Evolutionary conservation across 2,797 vertebrate genomes (phyloP).

Genomic region (Eulemur mongoz): DNA sequence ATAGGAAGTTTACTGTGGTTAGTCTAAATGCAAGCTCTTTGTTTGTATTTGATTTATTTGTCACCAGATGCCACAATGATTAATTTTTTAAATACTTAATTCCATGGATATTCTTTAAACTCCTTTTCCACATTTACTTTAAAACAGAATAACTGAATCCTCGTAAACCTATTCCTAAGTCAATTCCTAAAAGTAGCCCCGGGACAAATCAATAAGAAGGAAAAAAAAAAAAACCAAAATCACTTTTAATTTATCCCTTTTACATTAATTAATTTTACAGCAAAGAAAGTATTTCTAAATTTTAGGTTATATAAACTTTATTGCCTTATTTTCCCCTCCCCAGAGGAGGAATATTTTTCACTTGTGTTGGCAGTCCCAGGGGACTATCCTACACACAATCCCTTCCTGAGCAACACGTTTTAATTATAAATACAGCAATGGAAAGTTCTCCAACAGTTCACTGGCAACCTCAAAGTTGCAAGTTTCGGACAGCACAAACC

Average conservation of each 20-base stretch:
- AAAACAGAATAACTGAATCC: conserved; percentile 16
- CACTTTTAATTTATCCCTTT: conserved; percentile 40
- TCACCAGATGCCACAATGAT: not conserved
- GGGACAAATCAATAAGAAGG: not conserved
- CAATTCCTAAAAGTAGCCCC: not conserved
- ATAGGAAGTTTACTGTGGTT: not conserved
- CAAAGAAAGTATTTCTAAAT: conserved; percentile 42
- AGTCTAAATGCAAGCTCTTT: not conserved
- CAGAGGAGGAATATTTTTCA: conserved; percentile 42
- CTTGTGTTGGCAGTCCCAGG: not conserved
- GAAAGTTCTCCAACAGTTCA: conserved; percentile 42
- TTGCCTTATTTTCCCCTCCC: not conserved
- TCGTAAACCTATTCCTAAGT: conserved; percentile 3
- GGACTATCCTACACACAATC: not conserved
- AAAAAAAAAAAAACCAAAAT: not conserved
- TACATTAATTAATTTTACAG: not conserved
- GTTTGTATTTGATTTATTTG: not conserved
- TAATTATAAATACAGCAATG: conserved; percentile 58
- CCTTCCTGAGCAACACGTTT: conserved; percentile 47
- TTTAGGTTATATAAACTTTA: conserved; percentile 25
- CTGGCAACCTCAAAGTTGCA: conserved; percentile 42
- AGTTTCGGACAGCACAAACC: conserved; percentile 45
- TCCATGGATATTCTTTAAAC: conserved; percentile 42
- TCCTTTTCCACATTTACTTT: conserved; percentile 51
- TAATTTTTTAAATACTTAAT: conserved; percentile 15